These are phyloP conservation scores for Istiophorus platypterus DNA, from an alignment of 2,113 vertebrate genomes.

Conservation along the genomic window DNA sequence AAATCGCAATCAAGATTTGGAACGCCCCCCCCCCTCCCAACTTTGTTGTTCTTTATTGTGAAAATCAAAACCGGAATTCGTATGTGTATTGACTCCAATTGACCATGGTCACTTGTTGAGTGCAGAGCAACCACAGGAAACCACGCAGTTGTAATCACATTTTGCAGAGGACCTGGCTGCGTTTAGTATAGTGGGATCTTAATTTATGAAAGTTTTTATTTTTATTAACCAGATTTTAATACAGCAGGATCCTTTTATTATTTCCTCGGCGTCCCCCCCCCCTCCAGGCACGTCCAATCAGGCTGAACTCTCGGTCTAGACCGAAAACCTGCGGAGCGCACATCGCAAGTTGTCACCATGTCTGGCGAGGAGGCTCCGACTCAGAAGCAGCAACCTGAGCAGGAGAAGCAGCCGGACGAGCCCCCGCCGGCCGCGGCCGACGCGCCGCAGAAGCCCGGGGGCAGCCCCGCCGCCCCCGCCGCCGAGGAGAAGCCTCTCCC, in stretches of 20 bases:
- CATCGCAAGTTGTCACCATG: constrained; percentile 69
- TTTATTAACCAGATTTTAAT: background rate
- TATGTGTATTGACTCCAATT: fast-evolving
- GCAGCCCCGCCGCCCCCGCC: constrained; percentile 14
- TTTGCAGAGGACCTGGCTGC: background rate
- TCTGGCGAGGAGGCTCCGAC: constrained; percentile 81
- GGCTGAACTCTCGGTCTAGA: background rate
- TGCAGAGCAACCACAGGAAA: constrained; percentile 48
- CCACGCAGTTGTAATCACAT: background rate
- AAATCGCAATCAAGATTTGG: background rate
- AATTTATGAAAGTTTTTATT: background rate
- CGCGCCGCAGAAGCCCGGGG: constrained; percentile 27
- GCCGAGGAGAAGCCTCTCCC: constrained; percentile 54
- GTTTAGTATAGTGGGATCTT: background rate
- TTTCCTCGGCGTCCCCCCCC: too few relatives aligned
- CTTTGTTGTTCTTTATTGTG: constrained; percentile 54
- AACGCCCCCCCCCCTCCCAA: too few relatives aligned
- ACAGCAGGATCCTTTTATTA: background rate
- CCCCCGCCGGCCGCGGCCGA: constrained; percentile 39
- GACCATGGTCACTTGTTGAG: constrained; percentile 66
- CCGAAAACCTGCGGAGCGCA: constrained; percentile 1
- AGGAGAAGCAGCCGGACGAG: constrained; percentile 60
- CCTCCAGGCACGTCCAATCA: background rate
- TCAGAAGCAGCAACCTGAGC: constrained; percentile 61
- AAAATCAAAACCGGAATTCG: constrained; percentile 24